A percentile compares a stretch with the other conserved stretches of the same genome.
phyloP scores from a whole-genome alignment of 2,797 vertebrate species.

The Chaetodon trifasciatus region DNA sequence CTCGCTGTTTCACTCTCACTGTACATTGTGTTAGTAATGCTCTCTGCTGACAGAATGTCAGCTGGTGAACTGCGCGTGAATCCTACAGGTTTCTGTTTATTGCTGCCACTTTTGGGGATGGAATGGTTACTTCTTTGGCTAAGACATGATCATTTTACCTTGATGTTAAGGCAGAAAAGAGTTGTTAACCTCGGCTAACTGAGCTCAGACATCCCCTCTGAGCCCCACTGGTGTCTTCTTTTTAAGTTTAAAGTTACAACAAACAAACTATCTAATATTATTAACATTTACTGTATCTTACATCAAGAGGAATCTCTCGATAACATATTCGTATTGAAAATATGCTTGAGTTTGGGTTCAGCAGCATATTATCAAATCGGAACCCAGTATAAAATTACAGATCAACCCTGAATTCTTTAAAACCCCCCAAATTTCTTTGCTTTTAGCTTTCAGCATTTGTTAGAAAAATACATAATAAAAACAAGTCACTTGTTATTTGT shows the following conservation, averaged over 20 bases:
- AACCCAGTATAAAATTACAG: neutral
- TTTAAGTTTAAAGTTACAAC: neutral
- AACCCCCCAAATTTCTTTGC: neutral
- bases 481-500: neutral
- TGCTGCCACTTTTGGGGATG: neutral
- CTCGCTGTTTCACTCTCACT: neutral
- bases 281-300: neutral
- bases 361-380: neutral
- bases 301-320: neutral
- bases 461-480: neutral
- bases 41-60: neutral
- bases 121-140: neutral
- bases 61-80: neutral
- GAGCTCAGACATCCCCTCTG: neutral
- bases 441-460: neutral
- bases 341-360: neutral
- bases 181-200: neutral
- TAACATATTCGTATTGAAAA: neutral
- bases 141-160: neutral
- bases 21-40: neutral
- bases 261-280: neutral
- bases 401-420: neutral
- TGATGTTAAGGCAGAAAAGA: constrained; percentile 9
- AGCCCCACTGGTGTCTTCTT: neutral
- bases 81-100: constrained; percentile 5